Base-by-base conservation (phyloP, 2,113 vertebrate species). In the Indicator indicator region DNA sequence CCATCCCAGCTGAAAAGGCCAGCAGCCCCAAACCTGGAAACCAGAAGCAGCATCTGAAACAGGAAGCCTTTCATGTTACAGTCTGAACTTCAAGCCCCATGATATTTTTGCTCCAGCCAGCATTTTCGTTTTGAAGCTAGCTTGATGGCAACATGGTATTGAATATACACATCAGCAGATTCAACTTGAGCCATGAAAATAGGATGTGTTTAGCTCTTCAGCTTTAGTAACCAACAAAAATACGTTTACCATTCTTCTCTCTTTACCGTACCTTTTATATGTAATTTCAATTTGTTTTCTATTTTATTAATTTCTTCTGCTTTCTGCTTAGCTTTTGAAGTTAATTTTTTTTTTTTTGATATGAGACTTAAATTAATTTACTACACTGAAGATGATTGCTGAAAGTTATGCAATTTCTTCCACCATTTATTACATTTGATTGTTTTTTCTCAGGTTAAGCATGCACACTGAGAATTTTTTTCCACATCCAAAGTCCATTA, bases 331-430 rank as follows among this genome's bases (percentile, higher is more conserved):
- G 11, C 33, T 84, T 67, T 81, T 55, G 42, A 68, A 74, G 15
- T 5, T 7, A 1, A 28, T 6, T 18, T 3, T 26, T 9, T n/a
- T 14, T 48, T 78, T 56, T 21, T 21, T 9, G 11, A 19, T 38
- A 28, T 19, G 20, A 77, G 15, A 59, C 30, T 48, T 74, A 52
- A 56, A 48, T 3, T 1, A 74, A 40, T 63, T 84, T 50, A n/a
- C 6, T 18, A 12, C n/a, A 24, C 59, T 26, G 59, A 38, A 83
- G 23, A 40, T 55, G 27, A 21, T 18, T 78, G 19, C 23, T 68
- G 1, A n/a, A 50, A 75, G 23, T 50, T 6, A 5, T 30, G 21
- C 0, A 1, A 46, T 32, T 62, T 46, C 1, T 0, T 76, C 32
- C 3, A 52, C 7, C 1, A 8, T 32, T 68, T 54, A 24, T 38